Conservation (phyloP, 2,888 invertebrate species). For the Dioctria rufipes region DNA sequence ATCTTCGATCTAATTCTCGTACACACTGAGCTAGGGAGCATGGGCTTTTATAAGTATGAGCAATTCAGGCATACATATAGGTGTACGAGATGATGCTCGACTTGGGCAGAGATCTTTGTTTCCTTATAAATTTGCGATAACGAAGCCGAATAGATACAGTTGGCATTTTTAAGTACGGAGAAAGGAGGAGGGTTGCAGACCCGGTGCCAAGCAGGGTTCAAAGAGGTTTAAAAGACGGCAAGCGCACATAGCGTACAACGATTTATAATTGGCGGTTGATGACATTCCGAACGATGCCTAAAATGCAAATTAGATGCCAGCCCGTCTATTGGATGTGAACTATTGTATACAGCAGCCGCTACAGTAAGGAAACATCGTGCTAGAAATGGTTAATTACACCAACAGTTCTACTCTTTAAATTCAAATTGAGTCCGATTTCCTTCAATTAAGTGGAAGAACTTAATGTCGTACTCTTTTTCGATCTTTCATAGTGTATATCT, state of each 20-base stretch:
- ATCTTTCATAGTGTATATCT: not conserved
- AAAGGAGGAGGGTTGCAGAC: conserved; percentile 18
- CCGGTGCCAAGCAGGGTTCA: conserved; percentile 25
- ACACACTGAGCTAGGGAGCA: conserved; percentile 32
- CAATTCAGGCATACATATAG: not conserved
- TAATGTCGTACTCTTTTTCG: conserved; percentile 29
- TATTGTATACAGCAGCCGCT: not conserved
- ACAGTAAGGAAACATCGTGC: conserved; percentile 12
- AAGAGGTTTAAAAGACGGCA: conserved; percentile 20
- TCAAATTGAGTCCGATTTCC: conserved; percentile 51
- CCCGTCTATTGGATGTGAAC: conserved; percentile 28
- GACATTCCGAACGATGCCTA: conserved; percentile 58
- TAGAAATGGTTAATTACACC: conserved; percentile 50
- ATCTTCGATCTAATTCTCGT: conserved; percentile 58
- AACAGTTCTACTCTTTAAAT: conserved; percentile 38
- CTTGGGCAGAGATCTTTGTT: conserved; percentile 32
- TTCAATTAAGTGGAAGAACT: conserved; percentile 46
- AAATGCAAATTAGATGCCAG: conserved; percentile 55
- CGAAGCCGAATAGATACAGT: conserved; percentile 39
- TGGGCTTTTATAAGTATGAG: conserved; percentile 5
- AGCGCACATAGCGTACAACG: conserved; percentile 53
- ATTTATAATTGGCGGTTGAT: conserved; percentile 59
- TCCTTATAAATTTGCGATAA: conserved; percentile 51
- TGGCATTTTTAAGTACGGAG: not conserved
- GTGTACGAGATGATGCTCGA: conserved; percentile 41